Base-by-base conservation (phyloP, 2,888 invertebrate genomes). In the Terebella lapidaria region DNA sequence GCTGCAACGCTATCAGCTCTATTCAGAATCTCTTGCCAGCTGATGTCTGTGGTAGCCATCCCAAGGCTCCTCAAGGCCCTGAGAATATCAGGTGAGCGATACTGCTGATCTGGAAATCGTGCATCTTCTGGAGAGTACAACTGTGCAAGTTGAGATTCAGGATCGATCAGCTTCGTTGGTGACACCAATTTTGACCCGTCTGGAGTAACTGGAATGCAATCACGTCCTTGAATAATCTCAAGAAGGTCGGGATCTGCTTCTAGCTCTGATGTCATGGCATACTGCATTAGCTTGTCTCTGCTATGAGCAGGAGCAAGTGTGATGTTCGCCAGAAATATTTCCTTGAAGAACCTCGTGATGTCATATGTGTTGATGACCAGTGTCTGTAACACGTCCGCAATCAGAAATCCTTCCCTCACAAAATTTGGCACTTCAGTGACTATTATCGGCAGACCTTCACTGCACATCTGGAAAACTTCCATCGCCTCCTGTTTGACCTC, bases 201-300 rank as follows among this genome's bases (percentile, higher is more conserved):
- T 20, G 70, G 70, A 22, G 68, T 61, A 1, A 67, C 67, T 18
- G 71, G 73, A 35, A 72, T 67, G 56, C 72, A 74, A 15, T 28
- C 52, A n/a, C 46, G 22, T 2, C 57, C 35, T 26, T 54, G 57
- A 2, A 64, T 24, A 2, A 56, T 53, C 45, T 53, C 29, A 28
- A 70, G n/a, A 61, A 71, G 53, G 58, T 70, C 58, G 57, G 67
- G 30, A 58, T 71, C 46, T 57, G 68, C n/a, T 51, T 63, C 29
- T 61, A 67, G 26, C 62, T 70, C 27, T 47, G 20, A 46, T 54
- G 60, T 67, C 65, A 77, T 58, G 3, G 68, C 67, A 49, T 64
- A 59, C 22, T 68, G 45, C 3, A 73, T 54, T 10, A 70, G 47
- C 3, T 59, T 18, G 45, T 70, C 67, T 63, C 71, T 49, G 47